Conservation (phyloP, 2,888 invertebrate genomes). For the Sarcophaga rosellei region DNA sequence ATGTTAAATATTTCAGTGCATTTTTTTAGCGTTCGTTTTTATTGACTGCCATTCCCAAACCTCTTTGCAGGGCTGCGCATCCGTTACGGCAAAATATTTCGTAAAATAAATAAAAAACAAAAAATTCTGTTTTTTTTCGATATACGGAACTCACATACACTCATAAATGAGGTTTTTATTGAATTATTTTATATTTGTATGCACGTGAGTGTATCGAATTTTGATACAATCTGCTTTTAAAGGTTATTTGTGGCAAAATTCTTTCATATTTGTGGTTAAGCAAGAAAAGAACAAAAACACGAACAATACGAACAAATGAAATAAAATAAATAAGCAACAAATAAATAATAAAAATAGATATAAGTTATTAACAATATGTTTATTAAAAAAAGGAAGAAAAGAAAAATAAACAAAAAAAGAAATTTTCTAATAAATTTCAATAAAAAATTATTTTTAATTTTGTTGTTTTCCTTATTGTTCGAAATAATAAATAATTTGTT, state of each 20-base stretch:
- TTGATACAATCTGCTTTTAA: slow-evolving; percentile 28
- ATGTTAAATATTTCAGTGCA: neutral
- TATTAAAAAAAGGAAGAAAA: neutral
- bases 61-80: neutral
- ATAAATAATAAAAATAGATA: neutral
- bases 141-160: no score
- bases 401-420: no score
- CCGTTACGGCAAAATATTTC: neutral
- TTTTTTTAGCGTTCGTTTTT: neutral
- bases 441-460: slow-evolving; percentile 10
- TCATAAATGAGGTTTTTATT: no score
- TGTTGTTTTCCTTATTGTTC: neutral
- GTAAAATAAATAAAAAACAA: no score
- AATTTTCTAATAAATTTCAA: no score
- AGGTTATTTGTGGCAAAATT: slow-evolving; percentile 4
- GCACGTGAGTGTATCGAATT: neutral
- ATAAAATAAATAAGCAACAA: slow-evolving; percentile 10
- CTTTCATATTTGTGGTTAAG: neutral
- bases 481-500: neutral
- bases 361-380: no score
- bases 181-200: no score
- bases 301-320: neutral
- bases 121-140: no score
- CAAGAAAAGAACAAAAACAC: neutral
- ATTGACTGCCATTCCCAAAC: neutral